phyloP scores from a whole-genome alignment of 2,797 vertebrate genomes.

The Poeciliopsis gracilis region DNA sequence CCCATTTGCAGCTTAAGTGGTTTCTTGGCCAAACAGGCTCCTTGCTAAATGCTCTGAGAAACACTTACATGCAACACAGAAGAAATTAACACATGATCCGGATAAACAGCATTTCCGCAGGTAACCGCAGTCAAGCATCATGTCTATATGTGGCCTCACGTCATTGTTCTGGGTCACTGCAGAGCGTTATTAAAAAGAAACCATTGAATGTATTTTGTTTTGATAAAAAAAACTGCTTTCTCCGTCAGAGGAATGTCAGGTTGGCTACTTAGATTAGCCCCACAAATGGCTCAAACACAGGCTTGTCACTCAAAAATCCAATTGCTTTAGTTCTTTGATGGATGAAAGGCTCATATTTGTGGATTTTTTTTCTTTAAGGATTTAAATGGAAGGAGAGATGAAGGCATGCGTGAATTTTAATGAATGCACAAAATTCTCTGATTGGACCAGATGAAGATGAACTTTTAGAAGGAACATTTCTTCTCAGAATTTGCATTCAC shows the following conservation, averaged over 20 bases:
- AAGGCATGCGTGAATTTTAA: conserved; percentile 15
- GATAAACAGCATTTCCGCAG: conserved; percentile 25
- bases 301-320: conserved; percentile 58
- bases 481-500: background rate
- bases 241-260: background rate
- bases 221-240: background rate
- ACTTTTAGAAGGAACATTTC: conserved; percentile 25
- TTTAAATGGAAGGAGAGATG: conserved; percentile 27
- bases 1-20: conserved; percentile 61
- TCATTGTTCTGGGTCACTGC: conserved; percentile 13
- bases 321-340: conserved; percentile 57
- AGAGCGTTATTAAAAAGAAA: conserved; percentile 26
- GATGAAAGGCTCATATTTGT: conserved; percentile 41
- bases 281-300: conserved; percentile 36
- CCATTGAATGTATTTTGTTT: conserved; percentile 29
- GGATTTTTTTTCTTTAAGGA: conserved; percentile 48
- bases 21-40: conserved; percentile 41
- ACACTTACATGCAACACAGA: conserved; percentile 9
- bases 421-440: conserved; percentile 27
- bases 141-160: conserved; percentile 8
- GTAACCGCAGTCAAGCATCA: conserved; percentile 13
- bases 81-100: conserved; percentile 32
- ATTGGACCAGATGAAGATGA: background rate
- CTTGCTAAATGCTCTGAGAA: conserved; percentile 35
- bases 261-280: conserved; percentile 17